Evolutionary conservation across 1,140 invertebrate species (phyloP), one percentile per base, ranked within the genome.

Genomic region (Pseudomyrmex sp.): DNA sequence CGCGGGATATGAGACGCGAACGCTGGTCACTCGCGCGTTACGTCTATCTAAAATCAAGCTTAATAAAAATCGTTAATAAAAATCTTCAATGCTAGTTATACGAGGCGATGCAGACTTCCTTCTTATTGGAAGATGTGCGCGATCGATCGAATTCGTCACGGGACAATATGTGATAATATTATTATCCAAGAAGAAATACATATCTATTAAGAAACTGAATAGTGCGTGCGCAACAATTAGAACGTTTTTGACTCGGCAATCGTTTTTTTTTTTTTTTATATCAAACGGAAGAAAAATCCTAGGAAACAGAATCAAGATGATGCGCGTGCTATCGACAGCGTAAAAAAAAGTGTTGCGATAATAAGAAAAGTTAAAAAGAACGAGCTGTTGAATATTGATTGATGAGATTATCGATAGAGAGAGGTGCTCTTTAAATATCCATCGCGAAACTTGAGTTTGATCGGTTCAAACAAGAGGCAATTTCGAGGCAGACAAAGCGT

Each of bases 41-140:
- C 46, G 48, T 70, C 58, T 56, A 52, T 26, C 69, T 15, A 46
- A 62, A 69, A 76, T 89, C 80, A 75, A 88, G 68, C 82, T 89
- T 86, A 80, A 89, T 76, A 82, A n/a, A n/a, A n/a, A n/a, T n/a
- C 72, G 61, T 88, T 89, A 89, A 89, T 89, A 89, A 86, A 80
- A 69, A 52, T 54, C 54, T 58, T 73, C 48, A 35, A 69, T 52
- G 58, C 5, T 9, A 10, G 56, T 84, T 63, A 48, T 15, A 12
- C 26, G 48, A 56, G 13, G 61, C 69, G 48, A 56, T 13, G 68
- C 69, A 48, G 74, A 18, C 18, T 0, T 26, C 35, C 63, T 4
- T 15, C 23, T 50, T 50, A 85, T 82, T 82, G 63, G 75, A 56
- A 77, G 63, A 77, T 68, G 56, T 12, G 48, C 15, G 18, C 61